phyloP scores from a whole-genome alignment of 1,140 invertebrate species.

The Drosophila oshimai region DNA sequence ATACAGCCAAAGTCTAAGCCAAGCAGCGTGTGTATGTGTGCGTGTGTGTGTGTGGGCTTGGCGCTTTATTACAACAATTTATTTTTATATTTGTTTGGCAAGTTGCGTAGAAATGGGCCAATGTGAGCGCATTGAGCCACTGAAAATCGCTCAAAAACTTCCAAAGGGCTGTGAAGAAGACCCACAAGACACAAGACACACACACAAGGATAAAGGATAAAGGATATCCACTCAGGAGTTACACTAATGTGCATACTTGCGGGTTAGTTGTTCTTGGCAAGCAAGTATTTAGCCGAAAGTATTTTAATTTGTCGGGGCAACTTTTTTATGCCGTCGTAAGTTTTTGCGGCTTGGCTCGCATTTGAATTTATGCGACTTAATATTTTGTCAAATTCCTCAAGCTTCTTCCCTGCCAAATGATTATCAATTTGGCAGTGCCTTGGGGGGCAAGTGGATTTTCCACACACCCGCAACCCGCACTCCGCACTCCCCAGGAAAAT shows the following conservation, averaged over 20 bases:
- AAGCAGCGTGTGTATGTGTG: constrained; percentile 26
- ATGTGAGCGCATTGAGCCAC: constrained; percentile 54
- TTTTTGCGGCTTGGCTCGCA: constrained; percentile 41
- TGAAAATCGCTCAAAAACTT: constrained; percentile 69
- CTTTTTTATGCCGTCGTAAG: constrained; percentile 41
- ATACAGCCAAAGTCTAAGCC: constrained; percentile 72
- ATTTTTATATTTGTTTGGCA: constrained; percentile 81
- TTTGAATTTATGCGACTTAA: constrained; percentile 47
- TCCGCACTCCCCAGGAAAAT: not conserved
- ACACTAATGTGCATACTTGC: constrained; percentile 62
- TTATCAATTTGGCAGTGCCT: constrained; percentile 24
- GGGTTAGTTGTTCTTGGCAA: constrained; percentile 53
- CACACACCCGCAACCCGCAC: not conserved
- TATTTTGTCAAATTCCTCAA: constrained; percentile 31
- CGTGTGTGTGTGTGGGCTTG: constrained; percentile 36
- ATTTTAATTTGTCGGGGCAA: constrained; percentile 57
- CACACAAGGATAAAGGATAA: constrained; percentile 3
- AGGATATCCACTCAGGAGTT: constrained; percentile 14
- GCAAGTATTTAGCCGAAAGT: constrained; percentile 59
- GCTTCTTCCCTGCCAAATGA: constrained; percentile 7
- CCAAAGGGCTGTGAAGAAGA: constrained; percentile 31
- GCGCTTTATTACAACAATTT: constrained; percentile 74
- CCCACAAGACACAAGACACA: no score
- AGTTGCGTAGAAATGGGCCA: constrained; percentile 74
- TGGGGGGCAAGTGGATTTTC: constrained; percentile 11